These are phyloP conservation scores for Orthonyx spaldingii DNA, from an alignment of 2,113 vertebrate genomes.

Conservation along the genomic window DNA sequence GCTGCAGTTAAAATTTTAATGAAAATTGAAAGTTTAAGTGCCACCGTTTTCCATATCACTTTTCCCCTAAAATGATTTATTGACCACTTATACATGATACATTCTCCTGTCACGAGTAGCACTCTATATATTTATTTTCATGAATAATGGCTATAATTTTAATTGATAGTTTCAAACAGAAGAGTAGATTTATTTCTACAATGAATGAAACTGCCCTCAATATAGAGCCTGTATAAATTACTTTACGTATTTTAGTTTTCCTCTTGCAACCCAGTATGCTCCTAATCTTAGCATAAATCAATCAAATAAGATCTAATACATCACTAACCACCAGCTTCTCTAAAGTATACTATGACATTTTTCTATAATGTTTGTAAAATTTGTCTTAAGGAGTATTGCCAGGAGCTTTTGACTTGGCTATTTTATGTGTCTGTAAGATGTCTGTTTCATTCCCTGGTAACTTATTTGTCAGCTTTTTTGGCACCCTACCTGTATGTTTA, in stretches of 20 bases:
- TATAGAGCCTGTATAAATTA: slow-evolving; percentile 69
- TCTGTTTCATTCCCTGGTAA: neutral
- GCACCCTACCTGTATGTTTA: neutral
- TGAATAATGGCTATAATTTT: slow-evolving; percentile 67
- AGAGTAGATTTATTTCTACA: slow-evolving; percentile 69
- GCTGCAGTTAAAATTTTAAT: slow-evolving; percentile 59
- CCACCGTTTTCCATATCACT: slow-evolving; percentile 47
- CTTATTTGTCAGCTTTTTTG: slow-evolving; percentile 40
- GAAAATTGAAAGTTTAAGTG: slow-evolving; percentile 64
- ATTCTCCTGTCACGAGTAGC: slow-evolving; percentile 65
- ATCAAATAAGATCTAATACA: slow-evolving; percentile 62
- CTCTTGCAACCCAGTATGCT: slow-evolving; percentile 39
- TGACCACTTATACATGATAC: slow-evolving; percentile 69
- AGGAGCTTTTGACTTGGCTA: slow-evolving; percentile 40
- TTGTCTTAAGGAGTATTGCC: slow-evolving; percentile 51
- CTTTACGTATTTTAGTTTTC: slow-evolving; percentile 44
- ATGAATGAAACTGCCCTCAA: slow-evolving; percentile 65
- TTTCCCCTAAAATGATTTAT: slow-evolving; percentile 66
- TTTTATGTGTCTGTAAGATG: slow-evolving; percentile 4
- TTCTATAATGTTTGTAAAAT: slow-evolving; percentile 56
- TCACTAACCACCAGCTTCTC: slow-evolving; percentile 19
- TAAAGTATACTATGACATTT: slow-evolving; percentile 29
- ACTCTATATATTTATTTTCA: slow-evolving; percentile 69
- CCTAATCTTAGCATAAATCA: slow-evolving; percentile 71
- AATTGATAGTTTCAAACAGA: slow-evolving; percentile 72